Conservation (phyloP, 2,888 invertebrate species). For the Epicampocera succincta region DNA sequence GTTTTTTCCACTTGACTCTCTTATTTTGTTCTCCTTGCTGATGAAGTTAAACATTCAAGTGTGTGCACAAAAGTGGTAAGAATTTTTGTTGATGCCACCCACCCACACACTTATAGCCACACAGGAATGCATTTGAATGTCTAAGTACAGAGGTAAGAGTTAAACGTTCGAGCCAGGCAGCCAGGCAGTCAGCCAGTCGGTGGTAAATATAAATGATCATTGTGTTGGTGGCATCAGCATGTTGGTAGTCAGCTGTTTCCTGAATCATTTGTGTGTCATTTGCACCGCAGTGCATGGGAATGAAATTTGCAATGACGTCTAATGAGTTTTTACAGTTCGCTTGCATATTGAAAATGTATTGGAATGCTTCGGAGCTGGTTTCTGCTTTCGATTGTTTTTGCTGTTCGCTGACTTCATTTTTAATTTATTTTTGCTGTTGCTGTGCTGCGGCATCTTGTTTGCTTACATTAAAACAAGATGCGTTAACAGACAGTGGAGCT, state of each 20-base stretch:
- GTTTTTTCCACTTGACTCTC: background rate
- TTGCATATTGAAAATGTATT: slow-evolving; percentile 28
- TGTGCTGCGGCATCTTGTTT: background rate
- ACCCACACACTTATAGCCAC: background rate
- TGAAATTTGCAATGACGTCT: slow-evolving; percentile 39
- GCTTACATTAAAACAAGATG: slow-evolving; percentile 14
- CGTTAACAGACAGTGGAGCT: slow-evolving; percentile 22
- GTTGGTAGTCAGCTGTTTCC: slow-evolving; percentile 5
- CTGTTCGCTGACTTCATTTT: background rate
- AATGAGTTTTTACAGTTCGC: slow-evolving; percentile 44
- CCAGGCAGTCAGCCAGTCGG: background rate
- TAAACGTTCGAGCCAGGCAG: background rate
- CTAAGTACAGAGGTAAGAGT: slow-evolving; percentile 6
- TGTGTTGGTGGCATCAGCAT: slow-evolving; percentile 24
- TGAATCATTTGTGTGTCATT: slow-evolving; percentile 33
- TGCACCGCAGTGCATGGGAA: slow-evolving; percentile 40
- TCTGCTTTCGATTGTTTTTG: background rate
- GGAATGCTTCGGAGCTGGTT: slow-evolving; percentile 2
- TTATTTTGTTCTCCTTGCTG: background rate
- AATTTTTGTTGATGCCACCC: slow-evolving; percentile 6
- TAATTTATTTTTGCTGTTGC: slow-evolving; percentile 11
- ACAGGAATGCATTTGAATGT: slow-evolving; percentile 27
- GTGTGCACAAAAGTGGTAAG: slow-evolving; percentile 22
- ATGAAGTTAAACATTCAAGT: slow-evolving; percentile 18
- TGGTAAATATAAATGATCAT: slow-evolving; percentile 8